A percentile compares a stretch with the other conserved stretches of the same genome.
These are phyloP conservation scores for Alouatta palliata DNA, from an alignment of 2,113 vertebrate species.

Conservation along the genomic window DNA sequence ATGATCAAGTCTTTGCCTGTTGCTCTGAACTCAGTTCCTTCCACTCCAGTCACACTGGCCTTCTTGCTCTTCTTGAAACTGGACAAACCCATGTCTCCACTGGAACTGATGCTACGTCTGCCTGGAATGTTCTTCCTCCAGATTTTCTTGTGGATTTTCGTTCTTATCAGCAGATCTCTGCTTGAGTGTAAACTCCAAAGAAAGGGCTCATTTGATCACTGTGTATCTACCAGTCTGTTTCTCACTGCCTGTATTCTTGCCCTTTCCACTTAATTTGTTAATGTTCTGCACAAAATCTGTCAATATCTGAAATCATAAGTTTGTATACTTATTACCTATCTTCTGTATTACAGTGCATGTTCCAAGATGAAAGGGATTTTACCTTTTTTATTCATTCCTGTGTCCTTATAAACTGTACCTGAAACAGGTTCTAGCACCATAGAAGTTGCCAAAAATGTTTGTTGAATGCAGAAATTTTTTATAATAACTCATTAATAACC, in stretches of 20 bases:
- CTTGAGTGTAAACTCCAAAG: not conserved
- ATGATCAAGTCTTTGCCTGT: not conserved
- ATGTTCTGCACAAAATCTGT: not conserved
- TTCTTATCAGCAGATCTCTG: not conserved
- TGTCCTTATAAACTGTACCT: not conserved
- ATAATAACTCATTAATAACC: not conserved
- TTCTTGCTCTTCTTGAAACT: not conserved
- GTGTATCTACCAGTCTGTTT: not conserved
- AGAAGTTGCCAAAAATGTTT: not conserved
- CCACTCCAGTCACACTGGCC: not conserved
- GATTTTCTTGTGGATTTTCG: not conserved
- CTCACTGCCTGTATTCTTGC: no score
- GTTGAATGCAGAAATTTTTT: not conserved
- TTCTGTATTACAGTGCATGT: not conserved
- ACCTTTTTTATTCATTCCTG: not conserved
- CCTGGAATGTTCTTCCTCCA: not conserved
- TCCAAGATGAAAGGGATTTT: not conserved
- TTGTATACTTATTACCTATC: not conserved
- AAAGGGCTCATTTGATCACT: not conserved
- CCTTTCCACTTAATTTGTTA: not conserved
- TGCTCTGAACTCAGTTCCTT: not conserved
- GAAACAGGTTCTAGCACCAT: not conserved
- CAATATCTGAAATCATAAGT: not conserved
- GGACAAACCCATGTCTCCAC: not conserved
- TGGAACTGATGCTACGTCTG: not conserved